Evolutionary conservation across 1,140 invertebrate species (phyloP), one percentile per base, ranked within the genome.

Genomic region (Neelides sp.): DNA sequence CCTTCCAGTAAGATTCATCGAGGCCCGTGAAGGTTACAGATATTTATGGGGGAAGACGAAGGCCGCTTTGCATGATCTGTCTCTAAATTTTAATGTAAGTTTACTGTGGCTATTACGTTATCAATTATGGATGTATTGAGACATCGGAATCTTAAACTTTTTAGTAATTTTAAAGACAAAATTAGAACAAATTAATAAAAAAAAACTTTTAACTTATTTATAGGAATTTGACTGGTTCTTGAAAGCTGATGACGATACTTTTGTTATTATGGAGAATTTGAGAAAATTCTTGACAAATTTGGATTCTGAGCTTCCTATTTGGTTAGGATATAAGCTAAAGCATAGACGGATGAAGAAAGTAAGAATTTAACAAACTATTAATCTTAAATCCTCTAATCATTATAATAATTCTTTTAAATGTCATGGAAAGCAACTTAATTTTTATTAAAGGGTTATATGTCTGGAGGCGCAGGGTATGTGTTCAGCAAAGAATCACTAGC

Each of bases 241-340:
- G 20, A 71, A 71, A 55, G 67, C 66, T 5, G 69, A 71, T 49
- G 65, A 70, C 52, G 71, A 73, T 49, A 71, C 71, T 2, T 73
- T 65, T 46, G 63, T 71, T 12, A 65, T 71, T 8, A 47, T 71
- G 22, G 69, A 71, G 59, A 72, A 73, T 58, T 52, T 73, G 12
- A 57, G 68, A 22, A 55, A 63, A 40, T 64, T 69, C 39, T 51
- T 71, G 4, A n/a, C n/a, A 19, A 30, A 50, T 32, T 27, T 49
- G 3, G 17, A 22, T 52, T 48, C 13, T 2, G 39, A 49, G 3
- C 22, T 19, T 7, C 48, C 58, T 0, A 17, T 47, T 57, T 58
- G 45, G 52, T 42, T 46, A 43, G 35, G 51, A 44, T 39, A 55
- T 61, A 27, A 58, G 51, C 58, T 60, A 28, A 57, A 50, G 24